phyloP scores from a whole-genome alignment of 1,140 invertebrate species.

The Belonocnema kinseyi region DNA sequence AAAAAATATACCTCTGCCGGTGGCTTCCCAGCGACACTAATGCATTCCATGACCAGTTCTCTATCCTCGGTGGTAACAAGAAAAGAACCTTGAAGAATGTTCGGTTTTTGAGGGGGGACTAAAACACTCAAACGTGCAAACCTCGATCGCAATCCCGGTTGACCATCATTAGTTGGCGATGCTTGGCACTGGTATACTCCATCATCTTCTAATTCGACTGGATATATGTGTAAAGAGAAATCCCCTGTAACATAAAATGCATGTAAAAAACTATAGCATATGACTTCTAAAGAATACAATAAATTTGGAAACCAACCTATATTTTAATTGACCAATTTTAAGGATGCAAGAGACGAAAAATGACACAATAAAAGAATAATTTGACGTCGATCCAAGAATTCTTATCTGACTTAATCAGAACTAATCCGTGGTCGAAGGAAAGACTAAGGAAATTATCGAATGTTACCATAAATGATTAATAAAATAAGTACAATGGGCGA shows the following conservation, averaged over 20 bases:
- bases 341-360: too few relatives aligned
- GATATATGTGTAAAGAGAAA: conserved; percentile 90
- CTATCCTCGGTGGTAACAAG: conserved; percentile 91
- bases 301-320: too few relatives aligned
- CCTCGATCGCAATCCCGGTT: conserved; percentile 87
- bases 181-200: conserved; percentile 95
- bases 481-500: too few relatives aligned
- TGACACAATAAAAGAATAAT: too few relatives aligned
- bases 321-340: too few relatives aligned
- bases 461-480: too few relatives aligned
- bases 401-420: too few relatives aligned
- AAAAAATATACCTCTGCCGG: conserved; percentile 86
- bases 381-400: too few relatives aligned
- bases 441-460: too few relatives aligned
- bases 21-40: conserved; percentile 92
- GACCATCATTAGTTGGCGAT: conserved; percentile 81
- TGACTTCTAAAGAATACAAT: too few relatives aligned
- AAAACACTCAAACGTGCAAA: conserved; percentile 90
- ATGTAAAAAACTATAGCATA: too few relatives aligned
- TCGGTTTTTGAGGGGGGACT: conserved; percentile 91
- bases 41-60: conserved; percentile 92
- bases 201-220: conserved; percentile 92
- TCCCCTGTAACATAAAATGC: conserved; percentile 81
- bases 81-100: conserved; percentile 89
- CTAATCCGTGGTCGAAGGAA: too few relatives aligned